A percentile compares a stretch with the other conserved stretches of the same genome.
Conservation (phyloP, 2,888 invertebrate genomes). For the Bombylius major region DNA sequence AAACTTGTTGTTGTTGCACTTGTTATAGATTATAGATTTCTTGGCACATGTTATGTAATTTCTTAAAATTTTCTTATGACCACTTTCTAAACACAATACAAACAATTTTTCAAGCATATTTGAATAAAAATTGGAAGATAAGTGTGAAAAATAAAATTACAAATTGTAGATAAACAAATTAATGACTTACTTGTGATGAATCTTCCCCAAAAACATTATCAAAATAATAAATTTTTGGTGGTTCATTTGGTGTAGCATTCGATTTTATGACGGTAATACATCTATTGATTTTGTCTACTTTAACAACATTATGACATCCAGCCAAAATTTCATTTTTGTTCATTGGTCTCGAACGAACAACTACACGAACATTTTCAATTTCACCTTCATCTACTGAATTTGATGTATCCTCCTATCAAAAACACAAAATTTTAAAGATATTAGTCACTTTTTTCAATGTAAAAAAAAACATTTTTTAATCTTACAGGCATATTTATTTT, state of each 20-base stretch:
- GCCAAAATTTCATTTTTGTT: constrained; percentile 70
- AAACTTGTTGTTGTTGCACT: too few relatives aligned
- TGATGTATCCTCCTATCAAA: not conserved
- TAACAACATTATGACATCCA: constrained; percentile 58
- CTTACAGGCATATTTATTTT: too few relatives aligned
- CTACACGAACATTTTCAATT: constrained; percentile 91
- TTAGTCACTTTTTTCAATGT: too few relatives aligned
- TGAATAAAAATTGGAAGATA: too few relatives aligned
- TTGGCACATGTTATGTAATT: too few relatives aligned
- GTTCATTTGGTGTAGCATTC: constrained; percentile 56
- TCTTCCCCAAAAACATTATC: constrained; percentile 85
- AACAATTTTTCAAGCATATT: too few relatives aligned
- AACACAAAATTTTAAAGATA: not conserved
- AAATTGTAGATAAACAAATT: too few relatives aligned
- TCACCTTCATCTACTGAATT: constrained; percentile 37
- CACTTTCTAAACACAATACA: too few relatives aligned
- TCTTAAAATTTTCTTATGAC: too few relatives aligned
- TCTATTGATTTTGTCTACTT: constrained; percentile 63
- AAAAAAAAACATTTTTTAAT: too few relatives aligned
- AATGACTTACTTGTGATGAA: constrained; percentile 57
- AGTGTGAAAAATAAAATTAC: too few relatives aligned
- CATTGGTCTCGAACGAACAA: constrained; percentile 87
- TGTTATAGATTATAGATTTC: too few relatives aligned
- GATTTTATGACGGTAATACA: constrained; percentile 67
- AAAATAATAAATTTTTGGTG: constrained; percentile 83